phyloP scores from a whole-genome alignment of 1,140 invertebrate genomes.

The Tyrophagus putrescentiae region DNA sequence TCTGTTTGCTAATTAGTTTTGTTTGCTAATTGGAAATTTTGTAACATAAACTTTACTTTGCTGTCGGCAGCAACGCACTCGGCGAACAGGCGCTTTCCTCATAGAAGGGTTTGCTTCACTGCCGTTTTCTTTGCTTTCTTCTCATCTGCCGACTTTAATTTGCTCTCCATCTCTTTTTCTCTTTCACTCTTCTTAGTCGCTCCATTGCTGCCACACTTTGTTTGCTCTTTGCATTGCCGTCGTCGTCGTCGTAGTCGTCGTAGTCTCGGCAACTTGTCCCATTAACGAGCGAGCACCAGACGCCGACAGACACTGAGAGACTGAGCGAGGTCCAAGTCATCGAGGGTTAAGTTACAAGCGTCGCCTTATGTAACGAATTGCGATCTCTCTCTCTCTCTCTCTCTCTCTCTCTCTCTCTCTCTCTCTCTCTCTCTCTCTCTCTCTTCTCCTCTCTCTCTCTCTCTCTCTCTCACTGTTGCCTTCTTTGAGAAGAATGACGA shows the following conservation, averaged over 20 bases:
- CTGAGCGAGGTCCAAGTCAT: too few relatives aligned
- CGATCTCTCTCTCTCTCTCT: too few relatives aligned
- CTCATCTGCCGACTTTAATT: neutral
- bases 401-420: too few relatives aligned
- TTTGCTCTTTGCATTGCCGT: neutral
- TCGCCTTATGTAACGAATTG: too few relatives aligned
- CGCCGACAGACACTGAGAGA: too few relatives aligned
- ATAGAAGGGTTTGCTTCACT: neutral
- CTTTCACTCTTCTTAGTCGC: neutral
- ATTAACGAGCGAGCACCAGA: too few relatives aligned
- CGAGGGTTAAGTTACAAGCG: too few relatives aligned
- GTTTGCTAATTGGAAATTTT: slow-evolving; percentile 13
- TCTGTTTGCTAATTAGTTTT: slow-evolving; percentile 1
- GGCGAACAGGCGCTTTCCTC: neutral
- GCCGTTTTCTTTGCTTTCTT: neutral
- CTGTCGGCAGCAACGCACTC: neutral
- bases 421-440: too few relatives aligned
- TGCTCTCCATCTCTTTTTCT: neutral
- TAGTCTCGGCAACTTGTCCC: slow-evolving; percentile 1
- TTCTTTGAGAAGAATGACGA: neutral
- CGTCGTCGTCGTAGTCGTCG: too few relatives aligned
- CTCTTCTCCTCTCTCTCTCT: too few relatives aligned
- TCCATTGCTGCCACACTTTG: too few relatives aligned
- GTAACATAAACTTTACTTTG: neutral
- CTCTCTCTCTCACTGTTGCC: too few relatives aligned